Percentiles rank a stretch among this genome's conserved stretches.
Evolutionary conservation across 2,113 vertebrate genomes (phyloP).

Genomic region (Crotalus viridis): DNA sequence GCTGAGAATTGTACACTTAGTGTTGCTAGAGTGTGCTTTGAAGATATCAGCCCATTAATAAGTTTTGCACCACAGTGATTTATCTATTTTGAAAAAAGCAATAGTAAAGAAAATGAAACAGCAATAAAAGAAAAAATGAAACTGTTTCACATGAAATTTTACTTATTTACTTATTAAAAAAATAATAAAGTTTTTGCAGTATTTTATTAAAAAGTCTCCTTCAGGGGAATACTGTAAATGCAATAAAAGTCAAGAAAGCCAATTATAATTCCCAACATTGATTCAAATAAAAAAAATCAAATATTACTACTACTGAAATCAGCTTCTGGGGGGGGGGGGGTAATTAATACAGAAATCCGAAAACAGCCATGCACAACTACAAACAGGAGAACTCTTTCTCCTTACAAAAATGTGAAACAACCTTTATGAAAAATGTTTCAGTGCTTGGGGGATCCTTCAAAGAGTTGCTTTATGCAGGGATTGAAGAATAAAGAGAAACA

Average conservation of each 20-base stretch:
- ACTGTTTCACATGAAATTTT: not conserved
- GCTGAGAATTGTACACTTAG: constrained; percentile 83
- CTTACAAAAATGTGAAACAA: not conserved
- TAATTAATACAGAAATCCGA: not conserved
- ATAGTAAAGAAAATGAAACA: constrained; percentile 13
- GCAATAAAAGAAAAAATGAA: not conserved
- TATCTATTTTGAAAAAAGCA: constrained; percentile 75
- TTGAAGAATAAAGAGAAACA: not conserved
- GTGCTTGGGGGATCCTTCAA: not conserved
- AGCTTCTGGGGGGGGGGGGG: not conserved
- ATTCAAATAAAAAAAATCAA: constrained; percentile 16
- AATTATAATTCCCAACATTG: constrained; percentile 6
- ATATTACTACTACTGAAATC: not conserved
- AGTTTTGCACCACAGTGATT: constrained; percentile 84
- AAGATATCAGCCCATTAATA: constrained; percentile 83
- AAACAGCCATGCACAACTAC: not conserved
- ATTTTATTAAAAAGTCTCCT: not conserved
- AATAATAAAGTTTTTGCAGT: not conserved
- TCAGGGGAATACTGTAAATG: not conserved
- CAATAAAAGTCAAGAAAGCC: not conserved
- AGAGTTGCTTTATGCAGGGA: not conserved
- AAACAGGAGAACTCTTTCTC: not conserved
- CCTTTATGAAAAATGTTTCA: not conserved
- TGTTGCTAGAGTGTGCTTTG: constrained; percentile 83
- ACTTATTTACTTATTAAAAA: not conserved